Evolutionary conservation across 2,797 vertebrate genomes (phyloP).

Genomic region (Novumbra hubbsi): DNA sequence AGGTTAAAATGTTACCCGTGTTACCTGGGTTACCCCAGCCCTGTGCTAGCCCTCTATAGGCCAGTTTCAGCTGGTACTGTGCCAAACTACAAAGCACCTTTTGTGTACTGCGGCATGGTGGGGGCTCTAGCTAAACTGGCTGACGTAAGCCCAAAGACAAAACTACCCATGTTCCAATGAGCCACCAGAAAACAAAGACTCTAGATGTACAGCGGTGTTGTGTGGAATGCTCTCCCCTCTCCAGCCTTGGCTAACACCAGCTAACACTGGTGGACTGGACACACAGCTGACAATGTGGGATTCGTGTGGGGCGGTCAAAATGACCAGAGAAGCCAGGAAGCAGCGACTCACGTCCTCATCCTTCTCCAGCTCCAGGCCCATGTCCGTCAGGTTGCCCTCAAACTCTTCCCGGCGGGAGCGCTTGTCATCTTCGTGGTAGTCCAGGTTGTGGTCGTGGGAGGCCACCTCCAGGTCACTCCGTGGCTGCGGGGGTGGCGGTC

Average conservation of each 20-base stretch:
- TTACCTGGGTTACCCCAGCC: not conserved
- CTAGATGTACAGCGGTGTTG: not conserved
- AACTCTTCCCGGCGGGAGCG: conserved; percentile 85
- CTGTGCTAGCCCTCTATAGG: conserved; percentile 1
- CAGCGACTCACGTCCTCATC: conserved; percentile 85
- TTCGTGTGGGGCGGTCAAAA: not conserved
- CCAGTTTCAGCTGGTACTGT: conserved; percentile 7
- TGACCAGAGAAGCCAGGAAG: not conserved
- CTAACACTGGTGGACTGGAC: not conserved
- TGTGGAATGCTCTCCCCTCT: not conserved
- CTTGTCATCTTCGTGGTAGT: conserved; percentile 88
- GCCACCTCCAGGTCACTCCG: conserved; percentile 39
- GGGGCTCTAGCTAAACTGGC: conserved; percentile 24
- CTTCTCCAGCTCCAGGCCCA: conserved; percentile 90
- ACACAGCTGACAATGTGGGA: not conserved
- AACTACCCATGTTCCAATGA: conserved; percentile 15
- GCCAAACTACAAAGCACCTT: conserved; percentile 30
- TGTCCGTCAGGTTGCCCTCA: conserved; percentile 86
- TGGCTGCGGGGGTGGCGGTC: conserved; percentile 44
- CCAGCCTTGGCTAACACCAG: not conserved
- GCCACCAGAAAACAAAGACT: conserved; percentile 17
- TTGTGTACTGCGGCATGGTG: conserved; percentile 30
- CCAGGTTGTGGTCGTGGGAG: conserved; percentile 56
- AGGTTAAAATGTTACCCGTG: conserved; percentile 17
- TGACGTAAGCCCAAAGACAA: conserved; percentile 33